Base-by-base conservation (phyloP, 2,113 vertebrate genomes). In the Hippocampus comes region DNA sequence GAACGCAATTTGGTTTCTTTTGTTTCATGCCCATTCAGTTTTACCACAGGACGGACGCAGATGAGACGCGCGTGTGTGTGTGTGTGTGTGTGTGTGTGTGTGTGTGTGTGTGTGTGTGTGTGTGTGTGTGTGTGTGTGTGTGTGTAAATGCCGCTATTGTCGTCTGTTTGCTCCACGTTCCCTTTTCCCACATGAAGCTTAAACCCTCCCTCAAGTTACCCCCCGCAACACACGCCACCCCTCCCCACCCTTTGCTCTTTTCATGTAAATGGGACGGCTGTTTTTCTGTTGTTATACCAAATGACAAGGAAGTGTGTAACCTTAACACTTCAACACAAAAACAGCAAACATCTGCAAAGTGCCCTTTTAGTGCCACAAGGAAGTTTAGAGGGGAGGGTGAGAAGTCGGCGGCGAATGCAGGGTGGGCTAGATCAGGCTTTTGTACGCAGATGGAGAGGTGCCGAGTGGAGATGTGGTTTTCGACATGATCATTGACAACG, bases 221-320 rank as follows among this genome's bases (percentile, higher is more conserved):
- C 68, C 71, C 27, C 56, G 46, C 66, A 42, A 38, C 68, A 56
- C 20, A 69, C 53, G 49, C 70, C 72, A 68, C 73, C 70, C 71
- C 53, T 53, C 79, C 51, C 82, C 83, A 78, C 87, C 82, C 30
- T 79, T 85, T 87, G 84, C 90, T 91, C 91, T 92, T 93, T 92
- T 92, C 90, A 94, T 94, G 93, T 88, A 90, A 94, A 94, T 92
- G 89, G 87, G 86, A 84, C 80, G 75, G 78, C 81, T 82, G 84
- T 80, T 89, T 90, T 90, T 91, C 93, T 93, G 89, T 94, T 94
- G 92, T 94, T 93, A 93, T 93, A 92, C 92, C 84, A 90, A 89
- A 91, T 89, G 83, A 89, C 92, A 91, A 93, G 92, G 90, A 92
- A 93, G 91, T 91, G 88, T 93, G 90, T 93, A 89, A 87, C 87